Conservation (phyloP, 1,140 invertebrate species). For the Drosophila ananassae region DNA sequence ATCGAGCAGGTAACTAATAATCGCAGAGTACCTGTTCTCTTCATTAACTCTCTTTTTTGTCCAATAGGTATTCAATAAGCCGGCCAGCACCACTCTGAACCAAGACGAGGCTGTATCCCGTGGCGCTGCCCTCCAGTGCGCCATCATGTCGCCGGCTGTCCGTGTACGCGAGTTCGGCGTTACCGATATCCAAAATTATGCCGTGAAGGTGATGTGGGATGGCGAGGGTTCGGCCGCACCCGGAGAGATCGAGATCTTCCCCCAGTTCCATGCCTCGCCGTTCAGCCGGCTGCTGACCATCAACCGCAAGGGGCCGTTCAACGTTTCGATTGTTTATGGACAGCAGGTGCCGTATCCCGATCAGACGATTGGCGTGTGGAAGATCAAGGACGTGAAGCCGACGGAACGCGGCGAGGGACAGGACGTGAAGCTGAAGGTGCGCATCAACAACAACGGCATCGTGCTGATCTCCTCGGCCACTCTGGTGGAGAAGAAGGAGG, state of each 20-base stretch:
- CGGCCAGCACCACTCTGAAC: slow-evolving; percentile 97
- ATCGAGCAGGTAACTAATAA: slow-evolving; percentile 88
- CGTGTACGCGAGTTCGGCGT: slow-evolving; percentile 97
- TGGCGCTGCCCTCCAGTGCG: slow-evolving; percentile 98
- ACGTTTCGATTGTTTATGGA: slow-evolving; percentile 92
- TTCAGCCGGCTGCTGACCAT: slow-evolving; percentile 98
- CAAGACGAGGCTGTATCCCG: slow-evolving; percentile 98
- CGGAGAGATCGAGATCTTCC: slow-evolving; percentile 91
- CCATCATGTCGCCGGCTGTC: slow-evolving; percentile 98
- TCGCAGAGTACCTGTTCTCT: neutral
- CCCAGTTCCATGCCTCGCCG: slow-evolving; percentile 94
- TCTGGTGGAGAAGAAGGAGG: slow-evolving; percentile 92
- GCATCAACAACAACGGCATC: slow-evolving; percentile 96
- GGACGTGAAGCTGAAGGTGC: slow-evolving; percentile 98
- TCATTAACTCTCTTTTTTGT: neutral
- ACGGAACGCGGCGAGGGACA: slow-evolving; percentile 93
- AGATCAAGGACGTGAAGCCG: slow-evolving; percentile 93
- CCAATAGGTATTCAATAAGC: slow-evolving; percentile 90
- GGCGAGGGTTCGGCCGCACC: slow-evolving; percentile 88
- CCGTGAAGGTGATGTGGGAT: slow-evolving; percentile 94
- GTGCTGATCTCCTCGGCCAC: slow-evolving; percentile 93
- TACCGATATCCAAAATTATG: slow-evolving; percentile 96
- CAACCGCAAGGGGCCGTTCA: slow-evolving; percentile 94
- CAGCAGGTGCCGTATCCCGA: slow-evolving; percentile 90
- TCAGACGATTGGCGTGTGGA: slow-evolving; percentile 93